These are phyloP conservation scores for Luperina nickerlii DNA, from an alignment of 2,888 invertebrate species.

Conservation along the genomic window DNA sequence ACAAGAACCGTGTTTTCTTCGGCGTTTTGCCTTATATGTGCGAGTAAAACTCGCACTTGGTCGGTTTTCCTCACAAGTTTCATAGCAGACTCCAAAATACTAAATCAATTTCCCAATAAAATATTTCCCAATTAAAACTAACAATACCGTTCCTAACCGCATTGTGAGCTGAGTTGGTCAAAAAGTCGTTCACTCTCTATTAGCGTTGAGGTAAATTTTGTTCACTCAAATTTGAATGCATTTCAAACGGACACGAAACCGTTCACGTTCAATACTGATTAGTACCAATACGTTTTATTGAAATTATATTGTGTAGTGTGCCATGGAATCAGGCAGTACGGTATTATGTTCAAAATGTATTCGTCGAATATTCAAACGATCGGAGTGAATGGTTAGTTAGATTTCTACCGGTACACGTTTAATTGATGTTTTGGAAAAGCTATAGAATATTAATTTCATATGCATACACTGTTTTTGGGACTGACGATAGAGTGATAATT, in stretches of 20 bases:
- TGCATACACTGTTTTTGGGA: neutral
- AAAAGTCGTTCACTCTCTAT: slow-evolving; percentile 41
- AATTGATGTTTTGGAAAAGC: slow-evolving; percentile 10
- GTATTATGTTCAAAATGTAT: slow-evolving; percentile 19
- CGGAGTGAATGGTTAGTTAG: slow-evolving; percentile 37
- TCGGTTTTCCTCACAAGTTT: neutral
- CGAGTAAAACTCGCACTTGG: too few species aligned
- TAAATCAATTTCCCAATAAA: slow-evolving; percentile 36
- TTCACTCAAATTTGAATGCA: slow-evolving; percentile 52
- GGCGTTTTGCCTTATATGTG: neutral
- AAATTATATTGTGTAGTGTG: slow-evolving; percentile 52
- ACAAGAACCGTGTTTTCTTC: too few species aligned
- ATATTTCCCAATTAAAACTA: slow-evolving; percentile 42
- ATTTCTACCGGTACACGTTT: slow-evolving; percentile 17
- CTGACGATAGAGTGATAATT: neutral
- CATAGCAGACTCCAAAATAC: slow-evolving; percentile 8
- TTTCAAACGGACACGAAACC: slow-evolving; percentile 33
- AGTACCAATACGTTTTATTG: slow-evolving; percentile 58
- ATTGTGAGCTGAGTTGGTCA: slow-evolving; percentile 19
- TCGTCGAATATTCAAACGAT: slow-evolving; percentile 22
- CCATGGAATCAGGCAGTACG: slow-evolving; percentile 23
- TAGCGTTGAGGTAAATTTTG: slow-evolving; percentile 42
- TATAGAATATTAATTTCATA: slow-evolving; percentile 9
- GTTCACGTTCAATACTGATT: slow-evolving; percentile 40
- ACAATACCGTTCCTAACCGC: slow-evolving; percentile 24